Conservation (phyloP, 1,140 invertebrate genomes). For the Drosophila varians region DNA sequence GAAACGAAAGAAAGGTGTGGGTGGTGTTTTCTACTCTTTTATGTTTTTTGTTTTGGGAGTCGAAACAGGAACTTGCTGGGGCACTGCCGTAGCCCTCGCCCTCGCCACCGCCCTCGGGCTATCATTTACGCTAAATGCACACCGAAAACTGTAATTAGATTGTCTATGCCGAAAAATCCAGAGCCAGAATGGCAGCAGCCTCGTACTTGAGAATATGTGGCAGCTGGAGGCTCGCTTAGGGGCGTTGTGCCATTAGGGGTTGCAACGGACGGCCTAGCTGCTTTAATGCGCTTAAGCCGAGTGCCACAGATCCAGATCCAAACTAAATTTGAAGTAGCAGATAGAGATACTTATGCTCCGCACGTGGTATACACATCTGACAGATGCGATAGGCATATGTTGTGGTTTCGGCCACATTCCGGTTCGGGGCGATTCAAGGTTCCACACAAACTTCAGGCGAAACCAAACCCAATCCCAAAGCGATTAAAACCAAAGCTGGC, state of each 20-base stretch:
- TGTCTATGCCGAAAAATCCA: conserved; percentile 65
- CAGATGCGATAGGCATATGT: conserved; percentile 53
- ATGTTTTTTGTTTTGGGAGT: conserved; percentile 21
- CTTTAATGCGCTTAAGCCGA: conserved; percentile 64
- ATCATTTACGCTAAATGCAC: conserved; percentile 77
- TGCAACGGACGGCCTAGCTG: conserved; percentile 31
- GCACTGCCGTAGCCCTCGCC: conserved; percentile 30
- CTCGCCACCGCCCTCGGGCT: conserved; percentile 36
- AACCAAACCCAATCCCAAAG: conserved; percentile 38
- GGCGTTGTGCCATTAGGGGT: conserved; percentile 57
- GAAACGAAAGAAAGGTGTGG: conserved; percentile 21
- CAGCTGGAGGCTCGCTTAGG: conserved; percentile 32
- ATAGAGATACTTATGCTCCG: conserved; percentile 24
- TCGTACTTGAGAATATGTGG: conserved; percentile 22
- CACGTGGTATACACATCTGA: conserved; percentile 26
- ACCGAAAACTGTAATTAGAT: conserved; percentile 69
- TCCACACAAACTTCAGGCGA: conserved; percentile 42
- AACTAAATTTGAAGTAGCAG: neutral
- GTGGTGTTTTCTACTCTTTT: conserved; percentile 1
- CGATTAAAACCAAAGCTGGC: conserved; percentile 49
- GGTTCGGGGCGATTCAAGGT: conserved; percentile 38
- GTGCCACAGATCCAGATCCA: conserved; percentile 35
- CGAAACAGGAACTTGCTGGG: conserved; percentile 37
- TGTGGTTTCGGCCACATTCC: conserved; percentile 29
- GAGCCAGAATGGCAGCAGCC: too few relatives aligned